These are phyloP conservation scores for Stomorhina lunata DNA, from an alignment of 2,888 invertebrate species.

Conservation along the genomic window DNA sequence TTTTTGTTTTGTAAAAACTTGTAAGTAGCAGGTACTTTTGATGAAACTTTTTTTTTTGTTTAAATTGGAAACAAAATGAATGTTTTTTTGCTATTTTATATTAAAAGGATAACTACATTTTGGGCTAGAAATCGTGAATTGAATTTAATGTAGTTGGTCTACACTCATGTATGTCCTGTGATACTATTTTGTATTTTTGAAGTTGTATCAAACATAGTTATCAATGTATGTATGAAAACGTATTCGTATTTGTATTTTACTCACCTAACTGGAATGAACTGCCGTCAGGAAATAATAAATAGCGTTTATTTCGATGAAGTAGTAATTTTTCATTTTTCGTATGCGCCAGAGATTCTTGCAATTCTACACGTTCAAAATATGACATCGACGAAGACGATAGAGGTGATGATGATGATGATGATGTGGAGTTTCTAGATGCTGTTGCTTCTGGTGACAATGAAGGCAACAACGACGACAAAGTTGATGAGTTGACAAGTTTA, in stretches of 20 bases:
- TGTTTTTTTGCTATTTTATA: too few species aligned
- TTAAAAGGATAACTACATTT: too few species aligned
- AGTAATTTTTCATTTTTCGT: constrained; percentile 60
- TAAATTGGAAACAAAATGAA: too few species aligned
- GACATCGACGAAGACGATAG: constrained; percentile 1
- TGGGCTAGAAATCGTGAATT: too few species aligned
- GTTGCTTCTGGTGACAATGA: not conserved
- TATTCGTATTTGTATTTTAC: constrained; percentile 61
- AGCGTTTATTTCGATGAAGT: constrained; percentile 79
- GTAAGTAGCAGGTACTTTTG: too few species aligned
- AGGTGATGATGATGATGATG: not conserved
- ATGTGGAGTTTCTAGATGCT: constrained; percentile 24
- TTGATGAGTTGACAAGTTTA: constrained; percentile 39
- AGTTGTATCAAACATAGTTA: constrained; percentile 16
- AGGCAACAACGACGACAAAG: not conserved
- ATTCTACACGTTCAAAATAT: constrained; percentile 58
- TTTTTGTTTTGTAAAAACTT: too few species aligned
- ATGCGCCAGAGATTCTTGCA: constrained; percentile 54
- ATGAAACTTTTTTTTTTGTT: too few species aligned
- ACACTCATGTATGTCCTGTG: not conserved
- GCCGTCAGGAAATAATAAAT: constrained; percentile 81
- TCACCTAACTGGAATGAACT: constrained; percentile 79
- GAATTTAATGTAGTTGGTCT: too few species aligned
- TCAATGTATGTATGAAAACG: too few species aligned
- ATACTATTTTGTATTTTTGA: not conserved